These are phyloP conservation scores for Muschampia staudingeri DNA, from an alignment of 2,888 invertebrate species.

Conservation along the genomic window DNA sequence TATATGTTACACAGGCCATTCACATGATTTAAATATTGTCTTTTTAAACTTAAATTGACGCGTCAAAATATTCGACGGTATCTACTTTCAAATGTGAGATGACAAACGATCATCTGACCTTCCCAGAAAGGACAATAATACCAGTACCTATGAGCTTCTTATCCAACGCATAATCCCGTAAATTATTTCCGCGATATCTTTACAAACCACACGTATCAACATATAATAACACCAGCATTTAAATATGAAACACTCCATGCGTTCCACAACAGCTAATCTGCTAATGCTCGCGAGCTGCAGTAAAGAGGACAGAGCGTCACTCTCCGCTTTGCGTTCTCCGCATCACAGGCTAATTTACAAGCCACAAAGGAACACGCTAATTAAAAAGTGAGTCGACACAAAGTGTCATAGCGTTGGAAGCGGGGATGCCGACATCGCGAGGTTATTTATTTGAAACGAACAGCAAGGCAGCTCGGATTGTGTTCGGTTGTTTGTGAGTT, in stretches of 20 bases:
- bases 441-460: constrained; percentile 45
- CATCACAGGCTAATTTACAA: constrained; percentile 88
- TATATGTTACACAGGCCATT: too few species aligned
- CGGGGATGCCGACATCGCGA: constrained; percentile 32
- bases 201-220: too few species aligned
- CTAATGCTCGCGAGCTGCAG: constrained; percentile 75
- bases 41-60: too few species aligned
- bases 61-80: too few species aligned
- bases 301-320: constrained; percentile 69
- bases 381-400: constrained; percentile 89
- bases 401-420: constrained; percentile 76
- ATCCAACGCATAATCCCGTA: too few species aligned
- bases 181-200: too few species aligned
- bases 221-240: background rate
- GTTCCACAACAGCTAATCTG: constrained; percentile 73
- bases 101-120: too few species aligned
- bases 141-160: too few species aligned
- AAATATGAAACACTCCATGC: background rate
- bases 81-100: too few species aligned
- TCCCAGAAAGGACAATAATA: too few species aligned
- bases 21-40: too few species aligned
- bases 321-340: constrained; percentile 76
- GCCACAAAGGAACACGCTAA: constrained; percentile 90
- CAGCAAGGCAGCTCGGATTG: constrained; percentile 25
- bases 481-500: constrained; percentile 43